A percentile compares a stretch with the other conserved stretches of the same genome.
Conservation (phyloP, 2,888 invertebrate species). For the Belgica antarctica region DNA sequence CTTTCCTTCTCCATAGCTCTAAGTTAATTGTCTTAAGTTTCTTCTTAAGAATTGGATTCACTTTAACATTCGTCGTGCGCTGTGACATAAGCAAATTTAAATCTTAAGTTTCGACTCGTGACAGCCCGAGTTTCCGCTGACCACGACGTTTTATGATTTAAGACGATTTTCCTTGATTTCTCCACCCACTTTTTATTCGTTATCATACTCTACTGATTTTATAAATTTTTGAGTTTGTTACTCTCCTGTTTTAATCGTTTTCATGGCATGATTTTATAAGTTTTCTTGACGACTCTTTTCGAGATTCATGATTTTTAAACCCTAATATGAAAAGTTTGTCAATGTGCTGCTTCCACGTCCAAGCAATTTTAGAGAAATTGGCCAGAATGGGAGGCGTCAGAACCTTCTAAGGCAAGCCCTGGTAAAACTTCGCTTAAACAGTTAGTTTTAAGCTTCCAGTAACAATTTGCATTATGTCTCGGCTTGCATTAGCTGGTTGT, state of each 20-base stretch:
- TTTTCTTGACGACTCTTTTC: too few relatives aligned
- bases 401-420: neutral
- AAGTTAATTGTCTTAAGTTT: neutral
- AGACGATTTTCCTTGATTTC: constrained; percentile 32
- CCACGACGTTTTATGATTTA: constrained; percentile 3
- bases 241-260: neutral
- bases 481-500: too few relatives aligned
- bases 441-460: too few relatives aligned
- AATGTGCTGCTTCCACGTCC: neutral
- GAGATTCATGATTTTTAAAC: neutral
- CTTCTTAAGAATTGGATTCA: neutral
- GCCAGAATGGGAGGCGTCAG: too few relatives aligned
- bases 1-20: neutral
- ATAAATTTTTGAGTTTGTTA: constrained; percentile 8
- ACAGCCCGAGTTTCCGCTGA: neutral
- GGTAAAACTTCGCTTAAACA: too few relatives aligned
- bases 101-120: neutral
- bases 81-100: neutral
- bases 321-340: neutral
- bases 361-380: neutral
- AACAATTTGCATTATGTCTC: too few relatives aligned
- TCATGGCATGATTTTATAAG: constrained; percentile 1
- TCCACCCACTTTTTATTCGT: constrained; percentile 39
- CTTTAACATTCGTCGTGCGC: neutral
- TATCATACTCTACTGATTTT: constrained; percentile 14